phyloP scores from a whole-genome alignment of 1,140 invertebrate genomes.

The Bombus terrestris region DNA sequence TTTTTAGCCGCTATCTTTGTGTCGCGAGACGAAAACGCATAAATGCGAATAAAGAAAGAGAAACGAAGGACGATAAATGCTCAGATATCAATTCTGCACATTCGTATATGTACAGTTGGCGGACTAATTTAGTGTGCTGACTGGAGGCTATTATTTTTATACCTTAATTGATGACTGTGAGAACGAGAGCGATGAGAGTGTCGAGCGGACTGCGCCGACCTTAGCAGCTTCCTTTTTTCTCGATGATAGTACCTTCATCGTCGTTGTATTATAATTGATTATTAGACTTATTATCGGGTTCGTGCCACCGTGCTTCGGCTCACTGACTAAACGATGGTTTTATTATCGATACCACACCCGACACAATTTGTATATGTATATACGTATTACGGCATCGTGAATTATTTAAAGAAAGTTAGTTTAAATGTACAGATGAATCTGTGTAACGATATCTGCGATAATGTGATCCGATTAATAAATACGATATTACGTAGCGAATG shows the following conservation, averaged over 20 bases:
- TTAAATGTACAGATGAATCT: constrained; percentile 75
- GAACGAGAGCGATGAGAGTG: constrained; percentile 44
- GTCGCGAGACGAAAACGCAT: constrained; percentile 31
- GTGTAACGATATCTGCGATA: constrained; percentile 71
- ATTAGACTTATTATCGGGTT: constrained; percentile 46
- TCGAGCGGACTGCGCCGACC: constrained; percentile 40
- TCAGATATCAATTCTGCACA: constrained; percentile 70
- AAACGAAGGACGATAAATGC: constrained; percentile 62
- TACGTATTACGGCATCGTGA: constrained; percentile 63
- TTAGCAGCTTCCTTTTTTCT: constrained; percentile 61
- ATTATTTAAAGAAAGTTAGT: constrained; percentile 73
- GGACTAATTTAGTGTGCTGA: constrained; percentile 57
- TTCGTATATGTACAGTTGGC: constrained; percentile 62
- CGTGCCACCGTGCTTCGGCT: constrained; percentile 26
- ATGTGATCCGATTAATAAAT: constrained; percentile 77
- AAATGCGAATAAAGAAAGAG: background rate
- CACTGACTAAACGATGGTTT: constrained; percentile 55
- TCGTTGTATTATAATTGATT: constrained; percentile 69
- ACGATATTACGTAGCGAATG: constrained; percentile 55
- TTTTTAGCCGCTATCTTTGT: constrained; percentile 28
- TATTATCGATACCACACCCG: constrained; percentile 45
- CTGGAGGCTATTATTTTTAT: constrained; percentile 81
- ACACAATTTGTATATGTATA: constrained; percentile 63
- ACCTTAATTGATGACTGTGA: constrained; percentile 68
- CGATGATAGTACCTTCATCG: constrained; percentile 47